These are phyloP conservation scores for Phainopepla nitens DNA, from an alignment of 2,113 vertebrate species.

Conservation along the genomic window DNA sequence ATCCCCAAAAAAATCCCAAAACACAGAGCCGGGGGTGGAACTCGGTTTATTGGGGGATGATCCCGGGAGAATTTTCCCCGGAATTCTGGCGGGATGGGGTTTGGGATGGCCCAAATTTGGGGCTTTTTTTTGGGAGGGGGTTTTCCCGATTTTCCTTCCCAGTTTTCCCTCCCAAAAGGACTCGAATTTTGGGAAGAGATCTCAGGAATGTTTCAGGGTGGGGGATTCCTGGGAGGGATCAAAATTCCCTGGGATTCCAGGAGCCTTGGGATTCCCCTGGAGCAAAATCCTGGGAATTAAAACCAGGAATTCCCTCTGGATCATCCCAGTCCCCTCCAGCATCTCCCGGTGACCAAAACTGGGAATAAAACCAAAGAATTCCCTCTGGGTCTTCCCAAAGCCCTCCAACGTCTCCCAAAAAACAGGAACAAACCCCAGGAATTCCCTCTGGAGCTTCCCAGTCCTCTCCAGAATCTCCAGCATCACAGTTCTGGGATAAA, in stretches of 20 bases:
- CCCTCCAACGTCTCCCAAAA: neutral
- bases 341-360: neutral
- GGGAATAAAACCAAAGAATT: neutral
- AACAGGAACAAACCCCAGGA: neutral
- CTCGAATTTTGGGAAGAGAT: neutral
- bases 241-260: rapidly evolving
- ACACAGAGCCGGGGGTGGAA: neutral
- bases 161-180: neutral
- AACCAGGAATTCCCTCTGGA: neutral
- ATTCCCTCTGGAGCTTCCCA: neutral
- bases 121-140: rapidly evolving
- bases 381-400: neutral
- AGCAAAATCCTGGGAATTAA: neutral
- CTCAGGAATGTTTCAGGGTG: neutral
- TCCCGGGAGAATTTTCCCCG: neutral
- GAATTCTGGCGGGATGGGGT: rapidly evolving
- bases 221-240: neutral
- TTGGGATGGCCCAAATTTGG: neutral
- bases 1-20: neutral
- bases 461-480: neutral
- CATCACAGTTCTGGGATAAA: rapidly evolving
- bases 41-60: neutral
- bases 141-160: neutral
- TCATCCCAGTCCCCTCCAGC: rapidly evolving
- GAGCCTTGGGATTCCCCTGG: neutral